Evolutionary conservation across 92 coral and sea anemone genomes (phyloP).

Genomic region (Epizoanthus ramosus): DNA sequence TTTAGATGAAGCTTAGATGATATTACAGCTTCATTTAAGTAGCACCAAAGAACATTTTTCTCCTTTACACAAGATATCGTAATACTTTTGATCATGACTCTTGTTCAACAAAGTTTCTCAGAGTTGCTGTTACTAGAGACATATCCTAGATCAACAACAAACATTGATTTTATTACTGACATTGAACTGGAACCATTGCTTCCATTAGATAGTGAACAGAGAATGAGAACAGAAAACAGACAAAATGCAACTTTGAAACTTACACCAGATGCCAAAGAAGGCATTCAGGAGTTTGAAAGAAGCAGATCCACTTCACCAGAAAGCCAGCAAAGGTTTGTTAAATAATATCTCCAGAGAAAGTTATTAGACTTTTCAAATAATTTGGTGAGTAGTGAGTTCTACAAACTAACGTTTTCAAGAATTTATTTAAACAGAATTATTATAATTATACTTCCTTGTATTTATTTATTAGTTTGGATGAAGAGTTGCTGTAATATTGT

Average conservation of each 20-base stretch:
- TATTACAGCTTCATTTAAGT: not conserved
- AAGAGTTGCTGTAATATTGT: too few relatives aligned
- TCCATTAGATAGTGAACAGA: constrained; percentile 19
- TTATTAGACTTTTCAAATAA: too few relatives aligned
- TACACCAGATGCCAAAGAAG: not conserved
- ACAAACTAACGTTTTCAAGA: too few relatives aligned
- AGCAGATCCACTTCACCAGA: constrained; percentile 35
- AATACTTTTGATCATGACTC: not conserved
- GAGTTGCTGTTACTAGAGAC: not conserved
- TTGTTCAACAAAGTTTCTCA: not conserved
- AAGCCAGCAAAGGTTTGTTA: constrained; percentile 20
- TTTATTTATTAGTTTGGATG: too few relatives aligned
- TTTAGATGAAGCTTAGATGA: too few relatives aligned
- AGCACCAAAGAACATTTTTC: not conserved
- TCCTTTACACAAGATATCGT: not conserved
- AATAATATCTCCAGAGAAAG: too few relatives aligned
- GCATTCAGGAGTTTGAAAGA: constrained; percentile 14
- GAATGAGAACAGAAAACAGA: constrained; percentile 11
- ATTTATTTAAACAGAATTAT: too few relatives aligned
- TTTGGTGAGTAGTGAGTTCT: too few relatives aligned
- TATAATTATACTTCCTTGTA: too few relatives aligned
- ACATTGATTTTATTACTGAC: not conserved
- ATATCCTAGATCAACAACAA: not conserved
- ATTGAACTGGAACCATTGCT: not conserved
- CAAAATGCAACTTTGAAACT: constrained; percentile 9